These are phyloP conservation scores for Gymnoscopelus braueri DNA, from an alignment of 2,797 vertebrate genomes.

Conservation along the genomic window DNA sequence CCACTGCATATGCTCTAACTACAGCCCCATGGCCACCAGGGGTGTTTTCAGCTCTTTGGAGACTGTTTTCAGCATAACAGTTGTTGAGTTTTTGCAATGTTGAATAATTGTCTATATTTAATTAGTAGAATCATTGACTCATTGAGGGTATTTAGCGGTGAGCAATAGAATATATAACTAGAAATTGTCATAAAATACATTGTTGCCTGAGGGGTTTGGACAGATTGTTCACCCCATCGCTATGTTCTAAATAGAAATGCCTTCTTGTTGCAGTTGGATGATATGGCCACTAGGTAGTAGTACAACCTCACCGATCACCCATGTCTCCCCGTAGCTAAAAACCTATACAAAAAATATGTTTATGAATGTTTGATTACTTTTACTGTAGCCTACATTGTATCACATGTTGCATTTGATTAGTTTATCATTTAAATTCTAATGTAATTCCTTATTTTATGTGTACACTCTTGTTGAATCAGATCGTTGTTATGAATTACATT, in stretches of 20 bases:
- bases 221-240: too few species aligned
- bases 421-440: neutral
- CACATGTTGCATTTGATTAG: neutral
- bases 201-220: too few species aligned
- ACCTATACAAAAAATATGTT: neutral
- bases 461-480: neutral
- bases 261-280: slow-evolving; percentile 23
- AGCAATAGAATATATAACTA: too few species aligned
- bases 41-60: slow-evolving; percentile 14
- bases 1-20: too few species aligned
- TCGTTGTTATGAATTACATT: too few species aligned
- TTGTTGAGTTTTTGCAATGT: neutral
- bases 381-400: neutral
- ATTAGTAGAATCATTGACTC: too few species aligned
- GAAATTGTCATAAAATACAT: too few species aligned
- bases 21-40: slow-evolving; percentile 15
- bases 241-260: too few species aligned
- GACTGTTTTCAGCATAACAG: slow-evolving; percentile 3
- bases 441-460: neutral
- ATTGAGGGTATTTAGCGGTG: too few species aligned
- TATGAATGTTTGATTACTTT: too few species aligned
- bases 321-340: too few species aligned
- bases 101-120: too few species aligned
- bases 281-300: slow-evolving; percentile 66
- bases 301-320: slow-evolving; percentile 46